phyloP scores from a whole-genome alignment of 2,797 vertebrate species.

The Lemur catta region DNA sequence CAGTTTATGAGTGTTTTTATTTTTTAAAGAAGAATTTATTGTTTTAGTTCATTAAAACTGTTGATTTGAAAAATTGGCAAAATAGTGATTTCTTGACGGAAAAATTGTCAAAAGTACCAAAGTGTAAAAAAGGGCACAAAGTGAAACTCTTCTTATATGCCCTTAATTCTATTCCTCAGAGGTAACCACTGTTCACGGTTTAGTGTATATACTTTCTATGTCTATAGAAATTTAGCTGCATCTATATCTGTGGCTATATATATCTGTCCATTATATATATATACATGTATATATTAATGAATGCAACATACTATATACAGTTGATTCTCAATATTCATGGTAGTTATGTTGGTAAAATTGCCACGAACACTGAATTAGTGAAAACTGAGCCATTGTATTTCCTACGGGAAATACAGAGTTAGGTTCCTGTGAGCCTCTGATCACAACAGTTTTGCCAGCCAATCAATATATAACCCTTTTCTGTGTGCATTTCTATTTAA shows the following conservation, averaged over 20 bases:
- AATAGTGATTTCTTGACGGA: neutral
- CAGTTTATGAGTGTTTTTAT: constrained; percentile 3
- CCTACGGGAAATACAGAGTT: neutral
- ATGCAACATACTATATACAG: neutral
- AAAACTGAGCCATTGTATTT: neutral
- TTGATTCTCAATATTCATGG: neutral
- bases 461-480: neutral
- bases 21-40: neutral
- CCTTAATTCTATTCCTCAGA: neutral
- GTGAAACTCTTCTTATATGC: neutral
- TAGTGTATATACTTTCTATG: neutral
- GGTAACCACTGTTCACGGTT: neutral
- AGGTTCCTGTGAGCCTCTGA: neutral
- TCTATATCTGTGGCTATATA: neutral
- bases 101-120: neutral
- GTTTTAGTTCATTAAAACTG: constrained; percentile 25
- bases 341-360: neutral
- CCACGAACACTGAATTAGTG: neutral
- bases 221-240: neutral
- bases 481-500: neutral
- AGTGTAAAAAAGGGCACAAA: neutral
- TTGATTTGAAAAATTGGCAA: neutral
- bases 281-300: neutral
- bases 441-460: neutral
- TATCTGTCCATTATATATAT: neutral